These are phyloP conservation scores for Drosophila prosaltans DNA, from an alignment of 1,140 invertebrate species.

Conservation along the genomic window DNA sequence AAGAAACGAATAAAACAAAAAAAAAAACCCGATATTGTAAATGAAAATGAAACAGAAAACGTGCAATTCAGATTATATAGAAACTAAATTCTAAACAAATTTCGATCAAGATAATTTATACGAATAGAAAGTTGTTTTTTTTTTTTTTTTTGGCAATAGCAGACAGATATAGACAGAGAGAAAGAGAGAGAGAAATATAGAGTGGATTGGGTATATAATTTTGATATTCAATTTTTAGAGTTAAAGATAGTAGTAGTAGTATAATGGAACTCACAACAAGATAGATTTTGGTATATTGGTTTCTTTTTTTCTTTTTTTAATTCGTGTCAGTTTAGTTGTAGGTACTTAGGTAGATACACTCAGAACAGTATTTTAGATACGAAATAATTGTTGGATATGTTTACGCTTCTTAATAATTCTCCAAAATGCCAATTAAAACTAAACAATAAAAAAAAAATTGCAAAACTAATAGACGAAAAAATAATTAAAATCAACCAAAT, in stretches of 20 bases:
- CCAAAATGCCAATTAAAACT: conserved; percentile 73
- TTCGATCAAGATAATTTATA: conserved; percentile 23
- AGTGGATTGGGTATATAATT: conserved; percentile 73
- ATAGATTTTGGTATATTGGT: conserved; percentile 53
- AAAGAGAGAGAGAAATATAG: conserved; percentile 56
- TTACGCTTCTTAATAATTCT: conserved; percentile 64
- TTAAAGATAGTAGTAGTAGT: conserved; percentile 28
- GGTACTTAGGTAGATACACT: conserved; percentile 61
- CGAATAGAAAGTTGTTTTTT: conserved; percentile 30
- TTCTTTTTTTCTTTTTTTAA: conserved; percentile 44
- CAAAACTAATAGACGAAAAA: conserved; percentile 45
- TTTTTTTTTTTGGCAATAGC: not conserved
- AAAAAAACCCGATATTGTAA: conserved; percentile 20
- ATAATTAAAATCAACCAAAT: not conserved
- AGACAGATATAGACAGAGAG: conserved; percentile 25
- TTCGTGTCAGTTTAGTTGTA: not conserved
- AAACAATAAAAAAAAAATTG: conserved; percentile 33
- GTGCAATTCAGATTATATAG: conserved; percentile 33
- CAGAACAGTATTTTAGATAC: conserved; percentile 71
- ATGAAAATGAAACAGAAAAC: conserved; percentile 52
- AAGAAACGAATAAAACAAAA: not conserved
- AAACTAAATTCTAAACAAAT: conserved; percentile 9
- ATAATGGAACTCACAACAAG: conserved; percentile 72
- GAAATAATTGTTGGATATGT: conserved; percentile 61
- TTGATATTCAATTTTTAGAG: conserved; percentile 69